Evolutionary conservation across 2,797 vertebrate species (phyloP), one percentile per base, ranked within the genome.

Genomic region (Ctenopoma multispine): DNA sequence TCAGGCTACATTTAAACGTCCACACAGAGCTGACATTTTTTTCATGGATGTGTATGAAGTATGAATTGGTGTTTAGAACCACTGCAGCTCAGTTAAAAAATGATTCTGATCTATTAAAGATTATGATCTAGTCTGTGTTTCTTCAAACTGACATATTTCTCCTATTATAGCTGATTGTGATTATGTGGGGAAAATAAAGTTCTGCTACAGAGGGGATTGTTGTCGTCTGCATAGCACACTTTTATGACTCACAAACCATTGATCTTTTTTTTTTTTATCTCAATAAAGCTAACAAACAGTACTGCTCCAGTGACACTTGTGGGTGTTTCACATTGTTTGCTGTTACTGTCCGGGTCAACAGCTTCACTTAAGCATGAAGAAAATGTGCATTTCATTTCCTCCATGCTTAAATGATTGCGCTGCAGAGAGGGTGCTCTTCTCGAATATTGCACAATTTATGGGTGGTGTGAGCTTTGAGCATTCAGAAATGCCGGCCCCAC

Each of bases 301-400:
- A 7, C 15, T 15, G 23, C 31, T 44, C 15, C 17, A 38, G 4
- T 21, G 1, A 41, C 24, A 55, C 34, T 49, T 48, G 24, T 34
- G 43, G 40, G 36, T 20, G 44, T 51, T 58, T 61, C 24, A 31
- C 55, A 14, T 36, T 38, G 48, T 51, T 73, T 51, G 38, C 2
- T 0, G 24, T 34, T 13, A 20, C 61, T 31, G 50, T 62, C 10
- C 0, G 31, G 57, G 57, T 63, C 21, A 63, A 3, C 27, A 29
- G 27, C 27, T 29, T 29, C 27, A 29, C 27, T 29, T 29, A 29
- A 29, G 27, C 27, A 29, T 62, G 14, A 3, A 8, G 14, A 34
- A 68, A 79, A 73, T 62, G 51, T 73, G 65, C 11, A 11, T 58
- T 69, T 70, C 4, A 72, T 55, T 70, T 76, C 1, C 40, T n/a